Conservation (phyloP, 1,140 invertebrate species). For the Bombus ignitus region DNA sequence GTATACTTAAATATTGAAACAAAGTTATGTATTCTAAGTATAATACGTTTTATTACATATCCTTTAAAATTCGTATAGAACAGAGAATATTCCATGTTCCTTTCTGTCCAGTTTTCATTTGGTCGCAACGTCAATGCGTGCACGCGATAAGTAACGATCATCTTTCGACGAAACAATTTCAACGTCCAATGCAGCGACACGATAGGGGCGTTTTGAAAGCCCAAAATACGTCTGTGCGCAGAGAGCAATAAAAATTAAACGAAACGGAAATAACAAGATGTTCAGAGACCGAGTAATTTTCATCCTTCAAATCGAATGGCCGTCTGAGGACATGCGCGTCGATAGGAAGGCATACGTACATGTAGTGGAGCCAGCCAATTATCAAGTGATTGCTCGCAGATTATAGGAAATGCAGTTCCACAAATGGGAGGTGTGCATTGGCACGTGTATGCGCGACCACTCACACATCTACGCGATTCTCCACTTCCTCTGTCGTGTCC, state of each 20-base stretch:
- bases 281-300: slow-evolving; percentile 53
- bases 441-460: slow-evolving; percentile 34
- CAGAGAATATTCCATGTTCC: too few species aligned
- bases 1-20: too few species aligned
- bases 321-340: slow-evolving; percentile 59
- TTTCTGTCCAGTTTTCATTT: too few species aligned
- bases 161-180: neutral
- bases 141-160: too few species aligned
- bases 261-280: slow-evolving; percentile 50
- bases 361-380: slow-evolving; percentile 64
- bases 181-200: neutral
- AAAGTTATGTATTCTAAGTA: too few species aligned
- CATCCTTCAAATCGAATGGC: slow-evolving; percentile 58
- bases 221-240: too few species aligned
- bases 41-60: too few species aligned
- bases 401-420: slow-evolving; percentile 75
- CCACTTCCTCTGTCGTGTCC: slow-evolving; percentile 64
- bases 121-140: too few species aligned
- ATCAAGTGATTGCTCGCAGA: slow-evolving; percentile 75
- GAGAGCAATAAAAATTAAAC: slow-evolving; percentile 3
- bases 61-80: too few species aligned
- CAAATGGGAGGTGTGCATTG: slow-evolving; percentile 59
- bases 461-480: slow-evolving; percentile 44
- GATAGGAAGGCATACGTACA: slow-evolving; percentile 27
- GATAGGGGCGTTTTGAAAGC: neutral